Conservation (phyloP, 2,113 vertebrate species). For the Colinus virginianus region DNA sequence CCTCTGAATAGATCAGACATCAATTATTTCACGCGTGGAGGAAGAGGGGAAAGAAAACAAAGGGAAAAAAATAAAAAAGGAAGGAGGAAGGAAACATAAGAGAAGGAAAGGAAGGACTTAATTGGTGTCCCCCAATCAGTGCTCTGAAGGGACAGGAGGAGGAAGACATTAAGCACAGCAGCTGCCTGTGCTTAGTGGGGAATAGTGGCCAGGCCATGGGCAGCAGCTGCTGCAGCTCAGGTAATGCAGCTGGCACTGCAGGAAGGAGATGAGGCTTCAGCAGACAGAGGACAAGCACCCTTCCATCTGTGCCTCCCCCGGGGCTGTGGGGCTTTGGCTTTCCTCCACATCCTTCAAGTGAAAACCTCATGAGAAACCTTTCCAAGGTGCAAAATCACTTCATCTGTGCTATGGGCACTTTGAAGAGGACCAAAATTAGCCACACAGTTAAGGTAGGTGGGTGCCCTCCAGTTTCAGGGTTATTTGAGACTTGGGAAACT, state of each 20-base stretch:
- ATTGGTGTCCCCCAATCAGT: not conserved
- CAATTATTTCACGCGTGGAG: conserved; percentile 49
- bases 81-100: not conserved
- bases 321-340: not conserved
- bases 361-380: not conserved
- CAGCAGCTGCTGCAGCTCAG: not conserved
- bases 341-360: accelerated
- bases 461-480: not conserved
- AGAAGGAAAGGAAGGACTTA: not conserved
- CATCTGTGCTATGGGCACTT: not conserved
- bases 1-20: conserved; percentile 48
- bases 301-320: accelerated
- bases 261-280: not conserved
- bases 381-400: not conserved
- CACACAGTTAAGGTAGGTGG: not conserved
- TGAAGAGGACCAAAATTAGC: not conserved
- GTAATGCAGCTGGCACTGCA: not conserved
- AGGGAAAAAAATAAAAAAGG: not conserved
- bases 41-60: conserved; percentile 7
- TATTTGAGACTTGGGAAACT: not conserved
- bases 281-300: not conserved
- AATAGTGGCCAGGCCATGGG: not conserved
- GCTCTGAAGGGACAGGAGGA: not conserved
- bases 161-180: not conserved
- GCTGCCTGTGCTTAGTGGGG: not conserved